Evolutionary conservation across 2,113 vertebrate species (phyloP).

Genomic region (Tetrax tetrax): DNA sequence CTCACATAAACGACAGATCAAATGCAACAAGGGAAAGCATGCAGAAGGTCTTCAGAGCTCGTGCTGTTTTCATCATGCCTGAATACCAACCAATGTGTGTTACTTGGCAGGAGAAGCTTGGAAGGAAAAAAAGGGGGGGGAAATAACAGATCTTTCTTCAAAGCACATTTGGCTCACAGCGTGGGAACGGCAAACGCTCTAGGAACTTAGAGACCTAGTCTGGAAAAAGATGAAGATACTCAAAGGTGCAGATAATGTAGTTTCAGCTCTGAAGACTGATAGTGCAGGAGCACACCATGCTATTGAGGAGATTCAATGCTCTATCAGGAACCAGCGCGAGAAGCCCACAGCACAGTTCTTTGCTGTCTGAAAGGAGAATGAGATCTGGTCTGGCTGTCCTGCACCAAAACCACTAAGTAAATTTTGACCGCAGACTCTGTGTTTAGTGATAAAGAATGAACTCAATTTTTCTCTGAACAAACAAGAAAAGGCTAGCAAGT

Average conservation of each 20-base stretch:
- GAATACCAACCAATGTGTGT: background rate
- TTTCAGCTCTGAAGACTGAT: background rate
- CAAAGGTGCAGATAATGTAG: background rate
- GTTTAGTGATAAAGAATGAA: background rate
- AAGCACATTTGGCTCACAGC: background rate
- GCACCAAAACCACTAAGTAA: background rate
- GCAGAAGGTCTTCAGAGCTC: background rate
- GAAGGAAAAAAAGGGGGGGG: background rate
- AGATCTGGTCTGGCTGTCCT: background rate
- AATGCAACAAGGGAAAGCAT: background rate
- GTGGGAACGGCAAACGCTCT: background rate
- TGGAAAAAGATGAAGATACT: background rate
- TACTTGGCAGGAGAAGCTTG: background rate
- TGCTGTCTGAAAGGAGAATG: background rate
- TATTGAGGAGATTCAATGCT: background rate
- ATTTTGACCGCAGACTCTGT: background rate
- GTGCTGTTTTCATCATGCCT: background rate
- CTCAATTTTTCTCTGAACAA: background rate
- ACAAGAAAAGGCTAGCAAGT: background rate
- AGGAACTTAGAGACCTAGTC: background rate
- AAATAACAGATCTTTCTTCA: background rate
- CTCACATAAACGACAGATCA: background rate
- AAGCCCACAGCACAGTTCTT: background rate
- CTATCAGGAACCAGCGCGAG: rapidly evolving
- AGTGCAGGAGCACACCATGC: background rate